Conservation (phyloP, 1,140 invertebrate genomes). For the Caerostris darwini region DNA sequence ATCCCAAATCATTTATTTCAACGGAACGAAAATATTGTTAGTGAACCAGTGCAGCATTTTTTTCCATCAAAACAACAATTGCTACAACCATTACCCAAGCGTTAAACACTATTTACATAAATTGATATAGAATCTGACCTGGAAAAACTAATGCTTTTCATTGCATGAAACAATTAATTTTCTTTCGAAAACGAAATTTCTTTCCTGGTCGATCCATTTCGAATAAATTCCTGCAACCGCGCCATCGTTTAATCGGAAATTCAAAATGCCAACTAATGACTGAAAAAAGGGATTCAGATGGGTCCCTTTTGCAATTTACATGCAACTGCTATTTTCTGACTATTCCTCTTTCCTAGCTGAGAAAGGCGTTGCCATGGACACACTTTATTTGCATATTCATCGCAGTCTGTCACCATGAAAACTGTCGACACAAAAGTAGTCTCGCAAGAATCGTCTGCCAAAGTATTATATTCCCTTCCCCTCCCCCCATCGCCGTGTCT, state of each 20-base stretch:
- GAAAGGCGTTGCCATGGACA: constrained; percentile 51
- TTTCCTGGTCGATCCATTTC: not conserved
- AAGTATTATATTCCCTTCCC: constrained; percentile 60
- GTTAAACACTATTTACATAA: not conserved
- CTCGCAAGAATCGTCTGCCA: not conserved
- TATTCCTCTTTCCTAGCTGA: not conserved
- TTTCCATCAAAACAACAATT: no score
- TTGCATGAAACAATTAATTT: constrained; percentile 51
- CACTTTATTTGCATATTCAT: constrained; percentile 74
- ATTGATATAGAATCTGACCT: not conserved
- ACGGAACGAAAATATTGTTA: no score
- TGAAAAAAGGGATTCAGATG: constrained; percentile 10
- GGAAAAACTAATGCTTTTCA: no score
- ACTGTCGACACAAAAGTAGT: constrained; percentile 11
- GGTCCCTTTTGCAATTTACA: constrained; percentile 19
- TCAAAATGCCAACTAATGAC: constrained; percentile 66
- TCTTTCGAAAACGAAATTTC: not conserved
- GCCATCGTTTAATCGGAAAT: constrained; percentile 52
- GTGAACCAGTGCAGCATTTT: no score
- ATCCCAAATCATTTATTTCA: no score
- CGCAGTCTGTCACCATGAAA: constrained; percentile 50
- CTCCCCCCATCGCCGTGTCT: no score
- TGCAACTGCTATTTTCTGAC: constrained; percentile 37
- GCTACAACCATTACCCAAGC: not conserved
- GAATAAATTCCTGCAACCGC: not conserved